Conservation (phyloP, 1,140 invertebrate species). For the Teleopsis dalmanni region DNA sequence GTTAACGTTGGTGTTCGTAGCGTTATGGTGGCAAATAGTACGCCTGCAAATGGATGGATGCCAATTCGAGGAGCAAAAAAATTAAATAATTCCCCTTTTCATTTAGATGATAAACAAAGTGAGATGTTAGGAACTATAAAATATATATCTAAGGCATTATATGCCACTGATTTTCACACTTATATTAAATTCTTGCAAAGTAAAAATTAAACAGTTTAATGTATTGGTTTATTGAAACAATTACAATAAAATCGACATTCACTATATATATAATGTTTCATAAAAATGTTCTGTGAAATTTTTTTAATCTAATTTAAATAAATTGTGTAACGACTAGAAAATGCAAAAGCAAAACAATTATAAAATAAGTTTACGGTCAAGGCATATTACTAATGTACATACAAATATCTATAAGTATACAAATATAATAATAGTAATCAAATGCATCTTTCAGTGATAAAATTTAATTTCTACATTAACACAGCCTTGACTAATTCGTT, state of each 20-base stretch:
- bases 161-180: conserved; percentile 28
- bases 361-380: background rate
- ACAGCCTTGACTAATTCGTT: too few relatives aligned
- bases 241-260: too few relatives aligned
- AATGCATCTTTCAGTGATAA: too few relatives aligned
- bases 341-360: background rate
- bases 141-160: conserved; percentile 14
- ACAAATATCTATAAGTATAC: too few relatives aligned
- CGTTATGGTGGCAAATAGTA: conserved; percentile 61
- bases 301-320: background rate
- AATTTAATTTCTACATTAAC: too few relatives aligned
- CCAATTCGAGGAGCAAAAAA: conserved; percentile 56
- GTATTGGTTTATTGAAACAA: conserved; percentile 3
- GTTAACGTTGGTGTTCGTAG: conserved; percentile 56
- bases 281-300: background rate
- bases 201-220: background rate
- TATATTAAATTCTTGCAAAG: conserved; percentile 19
- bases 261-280: too few relatives aligned
- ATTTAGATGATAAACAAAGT: background rate
- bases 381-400: too few relatives aligned
- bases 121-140: background rate
- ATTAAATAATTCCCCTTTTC: conserved; percentile 13
- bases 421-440: too few relatives aligned
- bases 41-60: conserved; percentile 61
- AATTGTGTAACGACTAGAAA: background rate